These are phyloP conservation scores for Petrocephalus schoutedeni DNA, from an alignment of 2,797 vertebrate genomes.

Conservation along the genomic window DNA sequence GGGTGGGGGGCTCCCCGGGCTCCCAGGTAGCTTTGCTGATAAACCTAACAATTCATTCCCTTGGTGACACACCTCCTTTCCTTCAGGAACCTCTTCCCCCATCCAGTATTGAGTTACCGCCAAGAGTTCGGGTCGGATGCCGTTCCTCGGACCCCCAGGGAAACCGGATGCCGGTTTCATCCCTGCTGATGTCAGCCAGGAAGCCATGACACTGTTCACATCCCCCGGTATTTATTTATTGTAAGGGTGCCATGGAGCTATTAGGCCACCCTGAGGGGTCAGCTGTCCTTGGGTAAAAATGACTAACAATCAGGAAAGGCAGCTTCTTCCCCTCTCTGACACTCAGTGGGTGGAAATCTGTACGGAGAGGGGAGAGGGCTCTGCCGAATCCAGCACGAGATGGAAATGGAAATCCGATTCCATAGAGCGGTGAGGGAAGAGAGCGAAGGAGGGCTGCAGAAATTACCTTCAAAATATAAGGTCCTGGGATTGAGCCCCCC, in stretches of 20 bases:
- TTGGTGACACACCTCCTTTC: neutral
- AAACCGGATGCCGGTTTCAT: constrained; percentile 16
- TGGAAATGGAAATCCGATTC: neutral
- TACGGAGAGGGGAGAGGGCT: neutral
- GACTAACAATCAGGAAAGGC: constrained; percentile 52
- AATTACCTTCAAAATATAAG: neutral
- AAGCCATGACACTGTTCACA: constrained; percentile 6
- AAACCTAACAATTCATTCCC: neutral
- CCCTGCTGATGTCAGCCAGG: neutral
- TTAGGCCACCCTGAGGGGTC: constrained; percentile 30
- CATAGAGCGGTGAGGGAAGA: neutral
- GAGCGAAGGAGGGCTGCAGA: neutral
- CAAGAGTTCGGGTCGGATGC: neutral
- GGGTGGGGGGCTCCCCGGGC: neutral
- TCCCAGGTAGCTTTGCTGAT: neutral
- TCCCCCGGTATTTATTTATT: constrained; percentile 27
- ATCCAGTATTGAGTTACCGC: neutral
- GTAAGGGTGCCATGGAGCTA: neutral
- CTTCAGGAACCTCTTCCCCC: neutral
- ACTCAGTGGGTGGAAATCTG: neutral
- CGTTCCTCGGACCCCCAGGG: neutral
- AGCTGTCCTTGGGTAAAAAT: constrained; percentile 31
- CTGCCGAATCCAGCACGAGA: neutral
- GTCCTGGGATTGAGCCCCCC: neutral
- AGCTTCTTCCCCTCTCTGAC: constrained; percentile 49